phyloP scores from a whole-genome alignment of 2,113 vertebrate genomes.

The Chlamydotis undulata region DNA sequence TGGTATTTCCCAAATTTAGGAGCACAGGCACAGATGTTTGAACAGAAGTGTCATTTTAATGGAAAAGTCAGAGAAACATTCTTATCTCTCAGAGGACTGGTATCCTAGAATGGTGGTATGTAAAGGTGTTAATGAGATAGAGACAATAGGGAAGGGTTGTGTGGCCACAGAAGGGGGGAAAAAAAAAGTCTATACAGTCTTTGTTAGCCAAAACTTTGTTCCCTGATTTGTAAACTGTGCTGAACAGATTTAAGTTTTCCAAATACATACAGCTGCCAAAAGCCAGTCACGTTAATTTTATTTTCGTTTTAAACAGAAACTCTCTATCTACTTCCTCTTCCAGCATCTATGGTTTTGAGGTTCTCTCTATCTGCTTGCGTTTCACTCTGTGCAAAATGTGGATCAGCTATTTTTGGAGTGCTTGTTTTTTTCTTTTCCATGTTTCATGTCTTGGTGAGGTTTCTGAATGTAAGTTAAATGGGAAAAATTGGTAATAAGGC shows the following conservation, averaged over 20 bases:
- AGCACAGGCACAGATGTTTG: not conserved
- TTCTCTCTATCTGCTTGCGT: not conserved
- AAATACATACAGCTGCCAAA: not conserved
- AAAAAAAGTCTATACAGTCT: not conserved
- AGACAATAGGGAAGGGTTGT: fast-evolving
- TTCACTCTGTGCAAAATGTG: not conserved
- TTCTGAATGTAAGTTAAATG: not conserved
- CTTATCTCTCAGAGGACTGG: not conserved
- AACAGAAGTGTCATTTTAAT: not conserved
- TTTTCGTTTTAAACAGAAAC: not conserved
- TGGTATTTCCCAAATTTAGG: not conserved
- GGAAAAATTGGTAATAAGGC: not conserved
- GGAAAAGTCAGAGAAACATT: not conserved
- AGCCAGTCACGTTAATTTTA: not conserved
- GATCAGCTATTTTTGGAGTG: not conserved
- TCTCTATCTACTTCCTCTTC: not conserved
- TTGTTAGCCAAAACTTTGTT: not conserved
- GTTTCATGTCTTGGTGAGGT: not conserved
- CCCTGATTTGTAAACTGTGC: not conserved
- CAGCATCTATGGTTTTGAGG: not conserved
- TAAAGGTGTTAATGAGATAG: not conserved
- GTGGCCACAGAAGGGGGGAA: not conserved
- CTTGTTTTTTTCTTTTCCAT: not conserved
- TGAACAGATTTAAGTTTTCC: not conserved
- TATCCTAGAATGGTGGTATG: not conserved